Evolutionary conservation across 2,113 vertebrate species (phyloP).

Genomic region (Pongo abelii): DNA sequence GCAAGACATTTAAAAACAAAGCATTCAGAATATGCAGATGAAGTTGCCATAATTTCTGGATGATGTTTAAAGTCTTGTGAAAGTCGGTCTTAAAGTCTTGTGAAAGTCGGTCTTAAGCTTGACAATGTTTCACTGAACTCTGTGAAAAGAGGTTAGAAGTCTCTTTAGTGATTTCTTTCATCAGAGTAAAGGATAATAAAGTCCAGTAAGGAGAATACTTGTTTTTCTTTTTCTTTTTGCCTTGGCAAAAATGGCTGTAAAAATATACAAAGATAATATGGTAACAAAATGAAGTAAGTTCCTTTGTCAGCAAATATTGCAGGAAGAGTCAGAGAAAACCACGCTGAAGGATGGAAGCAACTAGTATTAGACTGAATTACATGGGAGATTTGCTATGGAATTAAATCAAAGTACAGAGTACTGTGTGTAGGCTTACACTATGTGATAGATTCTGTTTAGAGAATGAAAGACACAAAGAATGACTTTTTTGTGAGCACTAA

Average conservation of each 20-base stretch:
- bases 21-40: neutral
- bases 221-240: neutral
- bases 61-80: neutral
- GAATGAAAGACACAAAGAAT: neutral
- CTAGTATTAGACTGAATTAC: neutral
- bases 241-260: neutral
- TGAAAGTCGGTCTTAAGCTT: neutral
- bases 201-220: neutral
- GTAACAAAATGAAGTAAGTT: neutral
- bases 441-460: neutral
- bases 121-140: neutral
- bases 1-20: neutral
- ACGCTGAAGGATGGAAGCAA: neutral
- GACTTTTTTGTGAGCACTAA: neutral
- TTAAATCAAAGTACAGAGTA: neutral
- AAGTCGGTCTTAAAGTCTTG: neutral
- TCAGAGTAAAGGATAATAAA: slow-evolving; percentile 28
- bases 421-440: too few species aligned
- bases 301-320: neutral
- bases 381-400: accelerated
- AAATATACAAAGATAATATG: neutral
- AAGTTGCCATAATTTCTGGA: neutral
- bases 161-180: neutral
- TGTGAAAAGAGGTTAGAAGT: neutral
- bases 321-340: neutral